Evolutionary conservation across 2,797 vertebrate genomes (phyloP).

Genomic region (Helicolenus hilgendorfi): DNA sequence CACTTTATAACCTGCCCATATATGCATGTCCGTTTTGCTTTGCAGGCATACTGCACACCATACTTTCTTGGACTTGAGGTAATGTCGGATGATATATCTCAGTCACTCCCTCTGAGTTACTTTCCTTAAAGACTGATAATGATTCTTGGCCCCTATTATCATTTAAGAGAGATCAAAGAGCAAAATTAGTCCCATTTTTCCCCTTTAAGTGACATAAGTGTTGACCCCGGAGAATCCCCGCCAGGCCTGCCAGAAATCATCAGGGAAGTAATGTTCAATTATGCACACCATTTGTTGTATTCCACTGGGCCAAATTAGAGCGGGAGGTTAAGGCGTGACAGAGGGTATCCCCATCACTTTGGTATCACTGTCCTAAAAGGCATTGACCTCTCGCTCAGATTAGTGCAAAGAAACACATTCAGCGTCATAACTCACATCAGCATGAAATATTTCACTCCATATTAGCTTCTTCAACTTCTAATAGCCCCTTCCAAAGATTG

Average conservation of each 20-base stretch:
- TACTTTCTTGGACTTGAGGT: slow-evolving; percentile 6
- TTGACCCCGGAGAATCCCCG: slow-evolving; percentile 81
- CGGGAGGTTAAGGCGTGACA: slow-evolving; percentile 92
- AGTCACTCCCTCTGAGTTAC: slow-evolving; percentile 55
- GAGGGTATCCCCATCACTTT: slow-evolving; percentile 95
- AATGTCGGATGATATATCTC: slow-evolving; percentile 38
- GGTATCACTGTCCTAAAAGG: slow-evolving; percentile 96
- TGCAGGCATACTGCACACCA: not conserved
- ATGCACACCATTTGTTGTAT: slow-evolving; percentile 93
- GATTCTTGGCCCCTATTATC: slow-evolving; percentile 82
- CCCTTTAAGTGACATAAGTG: slow-evolving; percentile 80
- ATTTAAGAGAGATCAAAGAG: slow-evolving; percentile 86
- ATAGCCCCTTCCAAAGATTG: slow-evolving; percentile 92
- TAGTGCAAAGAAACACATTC: slow-evolving; percentile 93
- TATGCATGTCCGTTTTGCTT: not conserved
- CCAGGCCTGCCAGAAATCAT: slow-evolving; percentile 86
- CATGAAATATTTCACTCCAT: slow-evolving; percentile 93
- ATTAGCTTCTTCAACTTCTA: slow-evolving; percentile 92
- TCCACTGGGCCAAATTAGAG: slow-evolving; percentile 92
- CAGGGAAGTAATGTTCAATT: slow-evolving; percentile 93
- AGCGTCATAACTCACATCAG: slow-evolving; percentile 94
- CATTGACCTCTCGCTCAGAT: slow-evolving; percentile 95
- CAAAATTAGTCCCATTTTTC: slow-evolving; percentile 78
- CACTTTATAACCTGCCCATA: not conserved
- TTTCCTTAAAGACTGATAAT: slow-evolving; percentile 70